Conservation (phyloP, 2,888 invertebrate genomes). For the Aporophyla lueneburgensis region DNA sequence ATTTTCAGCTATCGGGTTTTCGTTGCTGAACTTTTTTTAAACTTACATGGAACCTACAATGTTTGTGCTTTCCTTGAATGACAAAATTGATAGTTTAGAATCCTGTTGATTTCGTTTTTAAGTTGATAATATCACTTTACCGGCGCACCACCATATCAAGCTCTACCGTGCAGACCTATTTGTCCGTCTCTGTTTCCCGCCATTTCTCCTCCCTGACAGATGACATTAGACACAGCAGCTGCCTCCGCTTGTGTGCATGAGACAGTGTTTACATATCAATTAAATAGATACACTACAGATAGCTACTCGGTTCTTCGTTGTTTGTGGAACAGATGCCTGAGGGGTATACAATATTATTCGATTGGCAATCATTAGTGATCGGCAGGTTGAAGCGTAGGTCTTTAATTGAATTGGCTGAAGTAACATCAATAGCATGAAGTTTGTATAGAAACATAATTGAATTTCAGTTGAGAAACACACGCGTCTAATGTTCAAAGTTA, state of each 20-base stretch:
- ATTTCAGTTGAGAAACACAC: neutral
- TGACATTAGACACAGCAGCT: no score
- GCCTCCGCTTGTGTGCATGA: no score
- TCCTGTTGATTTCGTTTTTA: no score
- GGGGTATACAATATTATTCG: constrained; percentile 14
- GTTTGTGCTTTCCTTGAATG: neutral
- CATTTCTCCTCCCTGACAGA: no score
- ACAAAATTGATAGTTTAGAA: neutral
- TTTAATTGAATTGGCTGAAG: constrained; percentile 45
- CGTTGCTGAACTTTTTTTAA: neutral
- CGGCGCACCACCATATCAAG: no score
- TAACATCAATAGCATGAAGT: constrained; percentile 11
- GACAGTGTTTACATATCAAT: no score
- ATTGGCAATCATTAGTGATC: constrained; percentile 24
- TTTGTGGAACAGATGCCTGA: neutral
- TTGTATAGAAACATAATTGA: constrained; percentile 30
- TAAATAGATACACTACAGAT: no score
- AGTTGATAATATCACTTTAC: no score
- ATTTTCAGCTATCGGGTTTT: no score
- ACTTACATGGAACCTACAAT: neutral
- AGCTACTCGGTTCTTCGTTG: neutral
- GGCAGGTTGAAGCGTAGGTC: constrained; percentile 7
- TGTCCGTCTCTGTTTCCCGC: no score
- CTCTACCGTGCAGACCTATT: no score
- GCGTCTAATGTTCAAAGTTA: neutral